A percentile compares a stretch with the other conserved stretches of the same genome.
Evolutionary conservation across 2,113 vertebrate genomes (phyloP).

Genomic region (Apodemus speciosus): DNA sequence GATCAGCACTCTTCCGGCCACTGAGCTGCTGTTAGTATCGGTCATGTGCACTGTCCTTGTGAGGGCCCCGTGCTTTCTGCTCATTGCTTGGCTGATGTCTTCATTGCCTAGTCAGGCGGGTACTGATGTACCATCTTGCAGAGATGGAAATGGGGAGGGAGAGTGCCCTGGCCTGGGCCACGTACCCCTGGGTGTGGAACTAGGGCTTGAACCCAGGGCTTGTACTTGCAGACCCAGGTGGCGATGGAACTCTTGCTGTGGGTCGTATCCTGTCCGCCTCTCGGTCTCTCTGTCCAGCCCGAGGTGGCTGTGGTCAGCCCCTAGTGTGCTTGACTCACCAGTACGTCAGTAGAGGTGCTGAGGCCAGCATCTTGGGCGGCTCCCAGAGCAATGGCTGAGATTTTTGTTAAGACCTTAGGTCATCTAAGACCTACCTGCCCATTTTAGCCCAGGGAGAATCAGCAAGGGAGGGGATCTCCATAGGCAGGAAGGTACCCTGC

Average conservation of each 20-base stretch:
- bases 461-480: neutral
- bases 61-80: too few relatives aligned
- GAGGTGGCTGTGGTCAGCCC: neutral
- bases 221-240: neutral
- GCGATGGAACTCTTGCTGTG: neutral
- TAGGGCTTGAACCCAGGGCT: neutral
- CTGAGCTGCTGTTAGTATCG: neutral
- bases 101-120: neutral
- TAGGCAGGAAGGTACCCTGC: neutral
- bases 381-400: conserved; percentile 6
- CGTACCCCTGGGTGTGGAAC: neutral
- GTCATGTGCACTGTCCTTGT: neutral
- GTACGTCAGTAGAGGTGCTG: neutral
- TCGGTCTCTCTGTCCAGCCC: neutral
- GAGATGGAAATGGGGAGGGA: neutral
- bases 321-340: conserved; percentile 13
- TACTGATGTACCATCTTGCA: neutral
- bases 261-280: neutral
- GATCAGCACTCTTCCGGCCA: conserved; percentile 40
- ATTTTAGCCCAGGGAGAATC: neutral
- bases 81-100: neutral
- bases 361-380: neutral
- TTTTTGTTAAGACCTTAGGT: conserved; percentile 32
- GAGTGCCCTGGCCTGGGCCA: neutral
- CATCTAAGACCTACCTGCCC: conserved; percentile 23